These are phyloP conservation scores for Ichneumoninae sp. DNA, from an alignment of 2,888 invertebrate genomes.

Conservation along the genomic window DNA sequence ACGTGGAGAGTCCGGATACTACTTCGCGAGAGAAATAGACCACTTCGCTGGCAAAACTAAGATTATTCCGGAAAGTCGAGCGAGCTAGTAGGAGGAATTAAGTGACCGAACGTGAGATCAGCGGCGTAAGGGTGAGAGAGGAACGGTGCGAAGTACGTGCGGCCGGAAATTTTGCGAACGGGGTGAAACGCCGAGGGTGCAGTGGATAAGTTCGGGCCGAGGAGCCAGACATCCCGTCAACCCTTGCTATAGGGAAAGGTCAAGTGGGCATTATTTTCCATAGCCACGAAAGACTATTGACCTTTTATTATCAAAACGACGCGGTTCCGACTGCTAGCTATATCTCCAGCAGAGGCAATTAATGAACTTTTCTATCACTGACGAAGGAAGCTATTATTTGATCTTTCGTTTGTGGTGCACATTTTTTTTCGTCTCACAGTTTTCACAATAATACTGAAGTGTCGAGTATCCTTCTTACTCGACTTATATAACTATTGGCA, in stretches of 20 bases:
- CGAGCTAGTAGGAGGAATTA: conserved; percentile 33
- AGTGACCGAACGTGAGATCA: conserved; percentile 47
- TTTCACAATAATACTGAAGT: no score
- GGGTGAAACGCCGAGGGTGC: conserved; percentile 47
- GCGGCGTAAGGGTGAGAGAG: conserved; percentile 17
- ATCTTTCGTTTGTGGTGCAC: neutral
- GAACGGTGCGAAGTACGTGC: neutral
- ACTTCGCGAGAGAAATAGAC: conserved; percentile 21
- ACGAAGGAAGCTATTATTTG: neutral
- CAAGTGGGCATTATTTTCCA: conserved; percentile 36
- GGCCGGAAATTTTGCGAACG: conserved; percentile 38
- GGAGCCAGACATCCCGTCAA: conserved; percentile 19
- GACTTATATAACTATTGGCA: no score
- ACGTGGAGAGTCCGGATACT: neutral
- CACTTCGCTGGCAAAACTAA: conserved; percentile 13
- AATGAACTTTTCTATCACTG: conserved; percentile 17
- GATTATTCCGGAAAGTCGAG: conserved; percentile 49
- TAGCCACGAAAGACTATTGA: conserved; percentile 31
- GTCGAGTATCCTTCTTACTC: no score
- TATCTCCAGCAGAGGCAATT: neutral
- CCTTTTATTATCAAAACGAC: conserved; percentile 36
- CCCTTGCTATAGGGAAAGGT: conserved; percentile 22
- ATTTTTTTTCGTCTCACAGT: no score
- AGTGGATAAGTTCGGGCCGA: conserved; percentile 44
- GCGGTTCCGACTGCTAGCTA: neutral